phyloP scores from a whole-genome alignment of 2,888 invertebrate species.

The Seira ritae region DNA sequence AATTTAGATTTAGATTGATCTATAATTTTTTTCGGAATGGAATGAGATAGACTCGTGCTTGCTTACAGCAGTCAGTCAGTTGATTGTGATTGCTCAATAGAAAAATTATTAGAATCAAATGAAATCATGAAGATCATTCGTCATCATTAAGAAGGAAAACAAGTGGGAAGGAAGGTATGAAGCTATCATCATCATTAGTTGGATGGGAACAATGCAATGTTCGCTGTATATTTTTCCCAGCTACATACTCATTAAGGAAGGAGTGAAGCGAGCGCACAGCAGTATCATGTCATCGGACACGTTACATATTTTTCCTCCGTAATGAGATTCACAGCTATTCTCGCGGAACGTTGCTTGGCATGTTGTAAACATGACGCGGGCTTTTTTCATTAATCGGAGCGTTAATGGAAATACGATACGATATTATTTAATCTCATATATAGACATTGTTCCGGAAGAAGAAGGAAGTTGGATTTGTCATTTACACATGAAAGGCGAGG shows the following conservation, averaged over 20 bases:
- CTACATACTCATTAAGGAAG: not conserved
- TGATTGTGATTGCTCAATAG: slow-evolving; percentile 19
- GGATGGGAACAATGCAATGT: not conserved
- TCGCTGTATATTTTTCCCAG: not conserved
- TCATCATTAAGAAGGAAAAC: slow-evolving; percentile 37
- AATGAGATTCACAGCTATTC: slow-evolving; percentile 35
- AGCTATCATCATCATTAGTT: slow-evolving; percentile 29
- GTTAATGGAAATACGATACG: slow-evolving; percentile 45
- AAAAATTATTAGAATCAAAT: slow-evolving; percentile 9
- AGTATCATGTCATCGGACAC: not conserved
- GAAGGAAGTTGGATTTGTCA: slow-evolving; percentile 31
- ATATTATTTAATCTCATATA: slow-evolving; percentile 8
- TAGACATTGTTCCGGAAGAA: slow-evolving; percentile 9
- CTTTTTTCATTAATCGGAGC: slow-evolving; percentile 22
- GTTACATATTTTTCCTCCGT: slow-evolving; percentile 8
- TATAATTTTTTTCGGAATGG: slow-evolving; percentile 21
- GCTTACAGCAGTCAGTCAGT: too few relatives aligned
- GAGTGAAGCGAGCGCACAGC: not conserved
- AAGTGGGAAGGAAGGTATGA: not conserved
- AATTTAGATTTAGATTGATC: slow-evolving; percentile 45
- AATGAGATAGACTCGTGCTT: not conserved
- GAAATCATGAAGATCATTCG: slow-evolving; percentile 29
- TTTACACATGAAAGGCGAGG: slow-evolving; percentile 34
- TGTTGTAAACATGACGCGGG: slow-evolving; percentile 31
- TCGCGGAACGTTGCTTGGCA: slow-evolving; percentile 45